Conservation (phyloP, 2,888 invertebrate genomes). For the Thecocarcelia acutangulata region DNA sequence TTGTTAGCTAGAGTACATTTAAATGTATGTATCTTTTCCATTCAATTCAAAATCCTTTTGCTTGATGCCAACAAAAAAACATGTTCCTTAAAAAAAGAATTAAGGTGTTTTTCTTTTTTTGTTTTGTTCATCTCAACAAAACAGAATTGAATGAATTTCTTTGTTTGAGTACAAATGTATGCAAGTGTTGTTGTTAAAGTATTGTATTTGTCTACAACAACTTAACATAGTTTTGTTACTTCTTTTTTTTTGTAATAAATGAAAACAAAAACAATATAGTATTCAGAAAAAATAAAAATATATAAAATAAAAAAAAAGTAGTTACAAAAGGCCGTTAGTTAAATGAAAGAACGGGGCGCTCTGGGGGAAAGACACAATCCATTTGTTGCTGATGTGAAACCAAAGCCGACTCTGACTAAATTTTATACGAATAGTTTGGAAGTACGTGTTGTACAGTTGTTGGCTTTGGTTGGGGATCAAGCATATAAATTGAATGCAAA, state of each 20-base stretch:
- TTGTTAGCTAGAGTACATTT: too few relatives aligned
- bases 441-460: slow-evolving; percentile 44
- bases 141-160: slow-evolving; percentile 49
- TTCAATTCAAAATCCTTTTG: slow-evolving; percentile 33
- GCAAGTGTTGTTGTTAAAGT: neutral
- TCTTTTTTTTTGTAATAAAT: slow-evolving; percentile 15
- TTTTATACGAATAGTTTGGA: slow-evolving; percentile 32
- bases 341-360: neutral
- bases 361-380: slow-evolving; percentile 11
- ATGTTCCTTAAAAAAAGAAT: slow-evolving; percentile 7
- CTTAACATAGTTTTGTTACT: slow-evolving; percentile 43
- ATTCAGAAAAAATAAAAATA: slow-evolving; percentile 10
- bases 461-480: slow-evolving; percentile 54
- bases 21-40: neutral
- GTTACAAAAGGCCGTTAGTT: slow-evolving; percentile 4
- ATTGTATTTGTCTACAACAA: slow-evolving; percentile 44
- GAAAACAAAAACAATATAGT: slow-evolving; percentile 23
- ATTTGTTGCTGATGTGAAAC: slow-evolving; percentile 59
- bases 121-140: neutral
- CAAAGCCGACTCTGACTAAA: slow-evolving; percentile 51
- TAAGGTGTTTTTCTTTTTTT: slow-evolving; percentile 14
- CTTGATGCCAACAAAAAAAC: slow-evolving; percentile 26
- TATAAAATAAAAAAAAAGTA: neutral
- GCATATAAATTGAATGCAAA: slow-evolving; percentile 54
- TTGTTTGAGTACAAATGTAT: slow-evolving; percentile 27